Base-by-base conservation (phyloP, 1,140 invertebrate genomes). In the Drosophila trapezifrons region DNA sequence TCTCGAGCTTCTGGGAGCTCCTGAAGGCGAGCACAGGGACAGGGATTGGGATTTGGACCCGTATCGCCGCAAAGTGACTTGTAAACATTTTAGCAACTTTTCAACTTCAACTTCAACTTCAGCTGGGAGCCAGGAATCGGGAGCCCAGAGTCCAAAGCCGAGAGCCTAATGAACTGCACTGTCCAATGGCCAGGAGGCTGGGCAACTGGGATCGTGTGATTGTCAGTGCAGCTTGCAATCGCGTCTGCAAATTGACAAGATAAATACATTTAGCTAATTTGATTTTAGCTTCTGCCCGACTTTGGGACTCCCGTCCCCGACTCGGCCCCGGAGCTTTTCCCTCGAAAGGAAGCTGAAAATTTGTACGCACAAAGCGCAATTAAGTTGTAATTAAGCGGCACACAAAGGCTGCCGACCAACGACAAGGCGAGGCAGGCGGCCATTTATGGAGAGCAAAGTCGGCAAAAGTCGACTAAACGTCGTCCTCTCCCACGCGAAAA, bases 201-300 rank as follows among this genome's bases (percentile, higher is more conserved):
- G 40, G 51, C 27, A 15, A 27, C 65, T 43, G 43, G 62, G 74
- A 76, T 58, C 76, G 59, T 54, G 70, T 87, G 83, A 82, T 86
- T 86, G 83, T 73, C 83, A 87, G 59, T 79, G 67, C 78, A 75
- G 65, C 59, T 70, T 77, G 73, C 66, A 82, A 65, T 84, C 66
- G 81, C 80, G 63, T 67, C 66, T 90, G 85, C 78, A 76, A 90
- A 90, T 90, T 90, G 86, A 90, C 82, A 90, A 90, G 80, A 90
- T 90, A 90, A 90, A 90, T 90, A 90, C 84, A 89, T 89, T 89
- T 84, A 89, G 77, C 84, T 89, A 89, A 89, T 89, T 89, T 89
- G 84, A 89, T 78, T 70, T 80, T 78, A 59, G 69, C 49, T 56
- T 63, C 63, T 56, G 66, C 66, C 60, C 56, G 55, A 63, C 65